A percentile compares a stretch with the other conserved stretches of the same genome.
These are phyloP conservation scores for Candidula unifasciata DNA, from an alignment of 2,888 invertebrate species.

Conservation along the genomic window DNA sequence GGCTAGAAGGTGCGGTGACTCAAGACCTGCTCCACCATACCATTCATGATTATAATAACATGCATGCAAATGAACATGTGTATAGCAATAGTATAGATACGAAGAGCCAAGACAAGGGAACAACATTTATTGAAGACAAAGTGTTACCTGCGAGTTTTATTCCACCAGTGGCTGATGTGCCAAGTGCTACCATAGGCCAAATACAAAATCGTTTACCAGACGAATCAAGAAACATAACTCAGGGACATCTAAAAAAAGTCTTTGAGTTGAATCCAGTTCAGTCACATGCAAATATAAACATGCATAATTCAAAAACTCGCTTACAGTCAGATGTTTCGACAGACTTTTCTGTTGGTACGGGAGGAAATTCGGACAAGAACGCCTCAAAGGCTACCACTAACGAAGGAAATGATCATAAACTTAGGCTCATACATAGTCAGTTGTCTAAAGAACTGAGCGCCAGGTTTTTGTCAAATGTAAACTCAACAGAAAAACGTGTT, in stretches of 20 bases:
- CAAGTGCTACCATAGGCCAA: neutral
- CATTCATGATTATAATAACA: neutral
- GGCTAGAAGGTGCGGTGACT: neutral
- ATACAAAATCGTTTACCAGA: too few relatives aligned
- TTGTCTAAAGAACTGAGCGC: neutral
- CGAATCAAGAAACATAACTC: too few relatives aligned
- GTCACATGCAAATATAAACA: too few relatives aligned
- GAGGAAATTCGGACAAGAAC: neutral
- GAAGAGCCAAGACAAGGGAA: neutral
- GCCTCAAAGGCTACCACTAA: neutral
- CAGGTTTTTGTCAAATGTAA: neutral
- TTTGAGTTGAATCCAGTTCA: too few relatives aligned
- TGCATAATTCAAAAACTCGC: too few relatives aligned
- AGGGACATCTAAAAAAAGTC: too few relatives aligned
- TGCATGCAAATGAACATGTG: too few relatives aligned
- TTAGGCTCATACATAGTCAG: neutral
- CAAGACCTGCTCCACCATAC: conserved; percentile 25
- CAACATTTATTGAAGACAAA: neutral
- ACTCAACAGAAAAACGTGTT: neutral
- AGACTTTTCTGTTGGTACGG: neutral
- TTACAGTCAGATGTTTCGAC: neutral
- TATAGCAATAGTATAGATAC: neutral
- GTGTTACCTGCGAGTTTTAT: neutral
- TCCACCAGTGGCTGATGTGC: neutral
- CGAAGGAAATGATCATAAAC: neutral